Conservation (phyloP, 1,140 invertebrate genomes). For the Augochlora pura region DNA sequence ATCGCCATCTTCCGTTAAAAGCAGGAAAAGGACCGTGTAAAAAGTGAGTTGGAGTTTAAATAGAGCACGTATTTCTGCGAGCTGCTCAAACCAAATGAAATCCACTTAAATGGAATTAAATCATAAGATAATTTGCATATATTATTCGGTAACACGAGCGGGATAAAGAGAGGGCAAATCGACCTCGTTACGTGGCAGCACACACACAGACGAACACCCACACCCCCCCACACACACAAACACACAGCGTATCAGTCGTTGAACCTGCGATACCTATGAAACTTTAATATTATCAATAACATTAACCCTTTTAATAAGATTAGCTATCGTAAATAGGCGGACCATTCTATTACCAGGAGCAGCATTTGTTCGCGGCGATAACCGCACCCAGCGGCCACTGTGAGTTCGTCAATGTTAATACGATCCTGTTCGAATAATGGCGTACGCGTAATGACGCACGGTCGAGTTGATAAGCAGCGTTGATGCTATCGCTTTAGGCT, state of each 20-base stretch:
- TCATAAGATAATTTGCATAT: too few species aligned
- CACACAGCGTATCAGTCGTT: background rate
- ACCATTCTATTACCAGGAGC: conserved; percentile 9
- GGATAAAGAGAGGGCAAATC: background rate
- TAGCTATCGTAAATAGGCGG: background rate
- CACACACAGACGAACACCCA: background rate
- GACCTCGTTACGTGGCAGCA: background rate
- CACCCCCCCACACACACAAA: too few species aligned
- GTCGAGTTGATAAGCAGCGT: conserved; percentile 35
- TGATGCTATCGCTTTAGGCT: conserved; percentile 40
- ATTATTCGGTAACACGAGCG: background rate
- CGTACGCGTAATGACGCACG: conserved; percentile 28
- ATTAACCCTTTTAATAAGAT: conserved; percentile 17
- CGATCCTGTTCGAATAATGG: conserved; percentile 25
- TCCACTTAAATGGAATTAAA: too few species aligned
- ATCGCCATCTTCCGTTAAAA: too few species aligned
- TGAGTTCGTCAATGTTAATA: conserved; percentile 31
- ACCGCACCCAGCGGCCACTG: background rate
- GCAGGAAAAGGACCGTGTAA: too few species aligned
- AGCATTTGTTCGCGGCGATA: conserved; percentile 15
- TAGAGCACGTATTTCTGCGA: too few species aligned
- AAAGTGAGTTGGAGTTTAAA: too few species aligned
- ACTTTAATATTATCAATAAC: too few species aligned
- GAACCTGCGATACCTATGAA: background rate
- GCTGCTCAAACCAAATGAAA: too few species aligned